Base-by-base conservation (phyloP, 2,113 vertebrate genomes). In the Onychorhynchus coronatus region DNA sequence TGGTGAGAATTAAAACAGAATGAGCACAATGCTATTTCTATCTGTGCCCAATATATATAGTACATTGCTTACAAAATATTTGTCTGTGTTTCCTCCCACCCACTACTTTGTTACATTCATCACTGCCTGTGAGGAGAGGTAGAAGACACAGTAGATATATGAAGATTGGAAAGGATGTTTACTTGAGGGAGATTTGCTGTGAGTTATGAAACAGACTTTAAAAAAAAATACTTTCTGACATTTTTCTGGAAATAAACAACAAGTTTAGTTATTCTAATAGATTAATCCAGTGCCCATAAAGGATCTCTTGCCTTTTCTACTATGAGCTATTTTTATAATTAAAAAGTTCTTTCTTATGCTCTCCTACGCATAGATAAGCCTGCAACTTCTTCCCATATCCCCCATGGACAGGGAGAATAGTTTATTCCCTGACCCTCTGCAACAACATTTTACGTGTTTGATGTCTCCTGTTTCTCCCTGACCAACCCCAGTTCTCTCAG, bases 61-160 rank as follows among this genome's bases (percentile, higher is more conserved):
- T 46, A 52, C 65, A 65, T 71, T 84, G 46, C 76, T 92, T 95
- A 84, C 67, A 96, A 94, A 96, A 94, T 96, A 96, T 92, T 96
- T 95, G 61, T 95, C 91, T 85, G 35, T 77, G 41, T 91, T 91
- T 92, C 80, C 79, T 95, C 77, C 92, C 88, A 89, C 83, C 86
- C 86, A 87, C 80, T 86, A 42, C 83, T 91, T 95, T 92, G 62
- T 93, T 95, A 73, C 71, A 73, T 79, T 92, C 65, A 85, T 91
- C 72, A 44, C 24, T 87, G 91, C 58, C 65, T 85, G 70, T 53
- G 66, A 85, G 90, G 75, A 94, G 86, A 93, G 53, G 83, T 84
- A 92, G 83, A 92, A 91, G 83, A 61, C 0, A 0, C 12, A 71
- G 61, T 23, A 91, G 85, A 89, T 85, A 89, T 2, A 72, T 58